Percentiles rank a stretch among this genome's conserved stretches.
Conservation (phyloP, 2,113 vertebrate genomes). For the Chitala chitala region DNA sequence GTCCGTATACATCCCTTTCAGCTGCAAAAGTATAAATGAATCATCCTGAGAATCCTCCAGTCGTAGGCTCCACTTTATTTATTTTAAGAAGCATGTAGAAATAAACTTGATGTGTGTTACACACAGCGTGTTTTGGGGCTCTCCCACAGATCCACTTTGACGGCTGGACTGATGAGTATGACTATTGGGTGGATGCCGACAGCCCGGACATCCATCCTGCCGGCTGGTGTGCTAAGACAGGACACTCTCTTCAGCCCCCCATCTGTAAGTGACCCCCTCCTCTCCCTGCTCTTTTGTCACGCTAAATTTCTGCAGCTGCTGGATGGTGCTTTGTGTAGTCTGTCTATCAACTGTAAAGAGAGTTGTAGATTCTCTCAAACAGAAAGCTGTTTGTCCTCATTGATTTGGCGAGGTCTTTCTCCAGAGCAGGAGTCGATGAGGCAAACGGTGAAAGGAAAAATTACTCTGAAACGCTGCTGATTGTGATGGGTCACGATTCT, state of each 20-base stretch:
- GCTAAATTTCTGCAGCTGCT: no score
- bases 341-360: neutral
- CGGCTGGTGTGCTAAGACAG: constrained; percentile 76
- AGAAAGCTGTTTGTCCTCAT: neutral
- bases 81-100: neutral
- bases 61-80: neutral
- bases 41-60: neutral
- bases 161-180: constrained; percentile 73
- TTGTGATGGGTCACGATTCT: constrained; percentile 2
- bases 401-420: neutral
- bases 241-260: constrained; percentile 74
- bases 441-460: neutral
- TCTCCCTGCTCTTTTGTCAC: no score
- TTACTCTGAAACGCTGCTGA: neutral
- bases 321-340: neutral
- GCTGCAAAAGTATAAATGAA: no score
- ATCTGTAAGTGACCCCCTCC: constrained; percentile 62
- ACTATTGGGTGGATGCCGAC: constrained; percentile 77
- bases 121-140: neutral
- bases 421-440: neutral
- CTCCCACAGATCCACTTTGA: constrained; percentile 71
- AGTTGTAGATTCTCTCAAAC: neutral
- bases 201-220: constrained; percentile 76
- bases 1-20: neutral
- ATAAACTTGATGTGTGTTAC: neutral